Conservation (phyloP, 2,888 invertebrate genomes). For the Scrobipalpa atriplicella region DNA sequence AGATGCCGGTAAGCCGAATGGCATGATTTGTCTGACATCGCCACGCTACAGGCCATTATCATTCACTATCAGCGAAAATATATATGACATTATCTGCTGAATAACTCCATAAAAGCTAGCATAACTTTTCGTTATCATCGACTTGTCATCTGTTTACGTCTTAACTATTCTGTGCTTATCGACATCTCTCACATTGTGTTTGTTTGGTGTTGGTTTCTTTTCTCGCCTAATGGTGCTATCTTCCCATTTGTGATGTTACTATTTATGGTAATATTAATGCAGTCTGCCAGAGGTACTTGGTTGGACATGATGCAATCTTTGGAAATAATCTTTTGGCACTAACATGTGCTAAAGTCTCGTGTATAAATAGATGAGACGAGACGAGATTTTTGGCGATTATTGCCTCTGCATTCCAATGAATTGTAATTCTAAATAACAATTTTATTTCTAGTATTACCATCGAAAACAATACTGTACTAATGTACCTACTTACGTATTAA, state of each 20-base stretch:
- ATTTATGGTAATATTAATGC: not conserved
- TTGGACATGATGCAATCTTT: conserved; percentile 12
- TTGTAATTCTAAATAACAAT: not conserved
- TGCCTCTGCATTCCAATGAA: not conserved
- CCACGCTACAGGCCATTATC: conserved; percentile 36
- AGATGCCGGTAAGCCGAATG: conserved; percentile 73
- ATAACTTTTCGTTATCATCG: conserved; percentile 62
- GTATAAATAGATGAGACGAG: not conserved
- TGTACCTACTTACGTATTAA: too few relatives aligned
- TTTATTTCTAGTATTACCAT: too few relatives aligned
- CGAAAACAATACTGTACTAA: too few relatives aligned
- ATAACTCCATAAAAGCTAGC: conserved; percentile 41
- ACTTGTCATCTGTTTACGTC: conserved; percentile 38
- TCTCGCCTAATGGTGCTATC: conserved; percentile 17
- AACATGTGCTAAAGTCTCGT: conserved; percentile 8
- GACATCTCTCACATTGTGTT: conserved; percentile 12
- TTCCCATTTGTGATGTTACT: conserved; percentile 9
- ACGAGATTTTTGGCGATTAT: conserved; percentile 3
- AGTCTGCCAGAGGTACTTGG: conserved; percentile 8
- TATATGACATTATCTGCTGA: conserved; percentile 32
- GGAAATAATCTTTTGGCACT: conserved; percentile 15
- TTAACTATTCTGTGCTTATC: not conserved
- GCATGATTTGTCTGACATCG: conserved; percentile 66
- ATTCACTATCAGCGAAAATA: conserved; percentile 42
- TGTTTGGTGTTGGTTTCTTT: conserved; percentile 24